Evolutionary conservation across 2,113 vertebrate genomes (phyloP), one percentile per base, ranked within the genome.

Genomic region (Cebidichthys violaceus): DNA sequence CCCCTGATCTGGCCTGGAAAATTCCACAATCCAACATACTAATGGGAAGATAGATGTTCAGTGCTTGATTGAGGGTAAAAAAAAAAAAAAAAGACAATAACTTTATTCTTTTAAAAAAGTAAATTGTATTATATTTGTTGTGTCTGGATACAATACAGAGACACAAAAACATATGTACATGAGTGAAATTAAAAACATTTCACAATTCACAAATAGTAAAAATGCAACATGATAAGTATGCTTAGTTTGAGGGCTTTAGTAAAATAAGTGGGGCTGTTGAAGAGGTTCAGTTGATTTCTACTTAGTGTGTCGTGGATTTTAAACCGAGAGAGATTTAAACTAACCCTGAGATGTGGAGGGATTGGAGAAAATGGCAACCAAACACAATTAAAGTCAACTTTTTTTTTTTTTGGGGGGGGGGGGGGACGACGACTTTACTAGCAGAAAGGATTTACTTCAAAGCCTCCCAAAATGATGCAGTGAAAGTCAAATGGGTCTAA

Each of bases 51-150:
- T 24, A 17, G 70, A 81, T 24, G 17, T 61, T 41, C 11, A 5
- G 18, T 1, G 65, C 0, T 17, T 11, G 22, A 77, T 64, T 31
- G 20, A 50, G 13, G 13, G 17, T 17, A 22, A 47, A 18, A 41
- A 39, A 65, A 62, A 70, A 79, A 37, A 54, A 55, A 67, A 82
- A 67, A 68, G 17, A 84, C 69, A 41, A 66, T 37, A 71, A 59
- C 81, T 83, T 13, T 89, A 83, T 83, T 86, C 7, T 60, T 88
- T 89, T 70, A 76, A 86, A 93, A 90, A 90, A 87, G 79, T 82
- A 82, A 88, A 76, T 67, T 89, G 79, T 89, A 82, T 90, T 92
- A 90, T 90, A 92, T 91, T 89, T 90, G 55, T 81, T 45, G 82
- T 74, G 73, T 83, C 4, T 45, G 68, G 69, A 79, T 90, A 91